Base-by-base conservation (phyloP, 2,888 invertebrate species). In the Hydropsyche betteni region DNA sequence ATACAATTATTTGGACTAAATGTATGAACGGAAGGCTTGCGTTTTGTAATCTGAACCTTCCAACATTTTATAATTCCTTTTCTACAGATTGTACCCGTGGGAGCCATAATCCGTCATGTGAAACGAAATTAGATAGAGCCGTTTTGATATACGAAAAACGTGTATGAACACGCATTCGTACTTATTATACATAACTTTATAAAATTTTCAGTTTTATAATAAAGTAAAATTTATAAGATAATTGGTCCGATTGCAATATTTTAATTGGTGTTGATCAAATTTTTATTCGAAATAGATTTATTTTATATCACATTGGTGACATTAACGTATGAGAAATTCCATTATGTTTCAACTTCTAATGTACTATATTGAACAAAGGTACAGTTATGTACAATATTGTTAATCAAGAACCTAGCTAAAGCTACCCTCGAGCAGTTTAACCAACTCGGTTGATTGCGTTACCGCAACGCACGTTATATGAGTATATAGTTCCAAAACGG, bases 391-490 rank as follows among this genome's bases (percentile, higher is more conserved):
- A 64, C 34, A 64, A 64, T 34, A 34, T 64, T 34, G 34, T 64
- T 64, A 64, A 64, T 64, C 64, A 64, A 36, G 58, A 14, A 24
- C 5, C 58, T 24, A 24, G 8, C 61, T 33, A 33, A 10, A 36
- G 36, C 44, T 44, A 44, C 12, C 64, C 64, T 34, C 33, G 12
- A 36, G 64, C 36, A 64, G 64, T 64, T 64, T 64, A 24, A 64
- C 64, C 64, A 64, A 64, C 36, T 33, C 64, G 36, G 64, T 64
- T 64, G 64, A 64, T 64, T 64, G 34, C 64, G 36, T 64, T 64
- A 34, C 64, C 64, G n/a, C 64, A 64, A 64, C 64, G 44, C 44
- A 44, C 44, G 44, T 44, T 44, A 44, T 44, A 44, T 44, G 44
- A 44, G 44, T 6, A 44, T 44, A 10, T 10, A 10, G 44, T 44